These are phyloP conservation scores for Phasia obesa DNA, from an alignment of 2,888 invertebrate genomes.

Conservation along the genomic window DNA sequence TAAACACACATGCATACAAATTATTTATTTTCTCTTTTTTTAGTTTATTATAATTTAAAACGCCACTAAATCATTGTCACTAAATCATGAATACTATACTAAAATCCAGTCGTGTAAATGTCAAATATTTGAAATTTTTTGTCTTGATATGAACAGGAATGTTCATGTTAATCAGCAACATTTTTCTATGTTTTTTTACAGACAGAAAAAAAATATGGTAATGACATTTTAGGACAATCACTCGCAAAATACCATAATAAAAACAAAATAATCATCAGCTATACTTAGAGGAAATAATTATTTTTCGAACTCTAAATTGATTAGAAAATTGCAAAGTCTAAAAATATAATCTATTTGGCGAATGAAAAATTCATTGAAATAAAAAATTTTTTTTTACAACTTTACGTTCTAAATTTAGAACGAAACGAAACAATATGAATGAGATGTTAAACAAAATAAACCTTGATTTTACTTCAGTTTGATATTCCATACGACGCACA, in stretches of 20 bases:
- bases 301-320: slow-evolving; percentile 47
- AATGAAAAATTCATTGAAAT: slow-evolving; percentile 27
- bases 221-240: slow-evolving; percentile 66
- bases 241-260: slow-evolving; percentile 66
- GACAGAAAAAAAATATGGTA: slow-evolving; percentile 22
- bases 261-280: not conserved
- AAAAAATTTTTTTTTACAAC: slow-evolving; percentile 27
- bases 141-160: slow-evolving; percentile 38
- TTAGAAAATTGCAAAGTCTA: slow-evolving; percentile 45
- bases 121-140: slow-evolving; percentile 58
- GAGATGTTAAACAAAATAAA: not conserved
- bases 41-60: slow-evolving; percentile 24
- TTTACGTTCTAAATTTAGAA: slow-evolving; percentile 1
- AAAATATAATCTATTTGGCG: slow-evolving; percentile 25
- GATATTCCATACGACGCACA: too few relatives aligned
- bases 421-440: not conserved
- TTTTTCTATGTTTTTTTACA: slow-evolving; percentile 8
- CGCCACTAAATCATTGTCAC: slow-evolving; percentile 55
- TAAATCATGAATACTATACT: slow-evolving; percentile 30
- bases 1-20: not conserved
- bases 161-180: slow-evolving; percentile 4
- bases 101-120: slow-evolving; percentile 66
- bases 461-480: not conserved
- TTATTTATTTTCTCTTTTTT: not conserved
- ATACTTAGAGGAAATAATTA: not conserved